These are phyloP conservation scores for Phyllotreta striolata DNA, from an alignment of 2,888 invertebrate species.

Conservation along the genomic window DNA sequence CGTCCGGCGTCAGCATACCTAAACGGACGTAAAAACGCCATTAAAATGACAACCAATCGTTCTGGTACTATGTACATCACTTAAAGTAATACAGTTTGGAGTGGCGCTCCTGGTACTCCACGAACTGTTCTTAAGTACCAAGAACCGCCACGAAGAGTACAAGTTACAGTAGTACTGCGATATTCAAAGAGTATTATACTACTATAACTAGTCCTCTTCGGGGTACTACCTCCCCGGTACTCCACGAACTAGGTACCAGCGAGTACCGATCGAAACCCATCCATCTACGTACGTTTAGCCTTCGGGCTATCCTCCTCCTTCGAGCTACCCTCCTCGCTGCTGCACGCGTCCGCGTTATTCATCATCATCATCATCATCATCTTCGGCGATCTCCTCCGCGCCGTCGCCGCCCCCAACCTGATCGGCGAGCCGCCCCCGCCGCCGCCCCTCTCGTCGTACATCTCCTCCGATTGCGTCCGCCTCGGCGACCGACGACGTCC, in stretches of 20 bases:
- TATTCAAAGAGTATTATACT: too few species aligned
- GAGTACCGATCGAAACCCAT: background rate
- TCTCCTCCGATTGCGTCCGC: slow-evolving; percentile 57
- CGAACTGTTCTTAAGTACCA: background rate
- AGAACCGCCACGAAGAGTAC: background rate
- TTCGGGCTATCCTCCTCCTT: slow-evolving; percentile 33
- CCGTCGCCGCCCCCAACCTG: too few species aligned
- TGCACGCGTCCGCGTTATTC: slow-evolving; percentile 10
- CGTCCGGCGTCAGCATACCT: slow-evolving; percentile 36
- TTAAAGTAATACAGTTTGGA: too few species aligned
- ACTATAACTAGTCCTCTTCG: too few species aligned
- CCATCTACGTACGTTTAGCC: slow-evolving; percentile 35
- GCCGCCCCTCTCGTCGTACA: slow-evolving; percentile 49
- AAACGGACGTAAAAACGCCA: slow-evolving; percentile 12
- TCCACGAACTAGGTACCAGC: too few species aligned
- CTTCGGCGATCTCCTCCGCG: background rate
- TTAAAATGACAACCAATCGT: background rate
- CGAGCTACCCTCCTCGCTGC: slow-evolving; percentile 32
- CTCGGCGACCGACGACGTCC: slow-evolving; percentile 43
- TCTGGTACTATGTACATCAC: background rate
- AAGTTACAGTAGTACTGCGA: too few species aligned
- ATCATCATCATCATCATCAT: background rate
- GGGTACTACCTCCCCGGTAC: too few species aligned
- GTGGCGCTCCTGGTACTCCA: background rate
- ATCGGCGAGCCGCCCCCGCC: too few species aligned